These are phyloP conservation scores for Netelia inedita DNA, from an alignment of 2,888 invertebrate genomes.

Conservation along the genomic window DNA sequence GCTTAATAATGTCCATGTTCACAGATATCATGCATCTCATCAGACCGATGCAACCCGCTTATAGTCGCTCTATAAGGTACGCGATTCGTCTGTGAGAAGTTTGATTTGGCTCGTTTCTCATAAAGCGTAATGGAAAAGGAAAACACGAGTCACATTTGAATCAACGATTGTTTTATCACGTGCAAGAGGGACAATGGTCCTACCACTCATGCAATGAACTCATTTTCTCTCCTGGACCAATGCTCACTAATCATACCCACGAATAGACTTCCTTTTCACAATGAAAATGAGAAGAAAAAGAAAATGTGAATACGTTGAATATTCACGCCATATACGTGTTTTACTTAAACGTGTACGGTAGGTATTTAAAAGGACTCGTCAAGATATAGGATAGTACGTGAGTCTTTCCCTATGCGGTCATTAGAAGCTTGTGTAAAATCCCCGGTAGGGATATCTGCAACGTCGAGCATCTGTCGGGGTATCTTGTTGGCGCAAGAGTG, in stretches of 20 bases:
- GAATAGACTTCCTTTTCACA: background rate
- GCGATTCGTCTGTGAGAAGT: no score
- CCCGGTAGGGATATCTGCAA: conserved; percentile 44
- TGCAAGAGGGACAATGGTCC: no score
- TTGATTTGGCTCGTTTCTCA: no score
- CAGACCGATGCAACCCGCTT: no score
- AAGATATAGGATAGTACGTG: conserved; percentile 2
- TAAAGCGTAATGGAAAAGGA: no score
- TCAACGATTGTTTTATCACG: no score
- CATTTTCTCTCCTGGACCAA: background rate
- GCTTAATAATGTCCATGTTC: conserved; percentile 31
- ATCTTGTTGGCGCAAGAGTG: conserved; percentile 62
- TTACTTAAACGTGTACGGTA: conserved; percentile 1
- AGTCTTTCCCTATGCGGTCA: conserved; percentile 26
- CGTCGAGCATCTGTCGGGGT: conserved; percentile 65
- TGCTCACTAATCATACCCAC: background rate
- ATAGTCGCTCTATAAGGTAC: no score
- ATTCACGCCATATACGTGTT: conserved; percentile 24
- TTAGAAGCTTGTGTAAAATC: conserved; percentile 58
- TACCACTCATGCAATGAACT: no score
- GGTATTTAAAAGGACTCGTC: conserved; percentile 12
- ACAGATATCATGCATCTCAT: background rate
- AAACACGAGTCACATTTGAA: no score
- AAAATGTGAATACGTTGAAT: background rate
- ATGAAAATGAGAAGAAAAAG: background rate